These are phyloP conservation scores for Adoxophyes honmai DNA, from an alignment of 1,140 invertebrate species.

Conservation along the genomic window DNA sequence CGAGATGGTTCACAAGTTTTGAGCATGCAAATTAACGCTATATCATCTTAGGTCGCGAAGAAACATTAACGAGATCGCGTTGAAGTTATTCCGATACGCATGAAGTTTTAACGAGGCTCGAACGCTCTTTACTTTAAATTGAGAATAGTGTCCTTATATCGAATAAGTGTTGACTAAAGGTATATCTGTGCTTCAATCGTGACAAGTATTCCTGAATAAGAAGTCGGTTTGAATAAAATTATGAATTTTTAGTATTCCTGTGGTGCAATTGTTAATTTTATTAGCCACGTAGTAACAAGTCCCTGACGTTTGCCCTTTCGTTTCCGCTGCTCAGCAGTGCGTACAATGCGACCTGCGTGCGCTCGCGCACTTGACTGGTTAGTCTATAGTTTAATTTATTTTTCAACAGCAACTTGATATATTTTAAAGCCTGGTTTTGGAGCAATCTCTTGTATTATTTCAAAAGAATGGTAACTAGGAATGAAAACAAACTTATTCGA, in stretches of 20 bases:
- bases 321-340: slow-evolving; percentile 27
- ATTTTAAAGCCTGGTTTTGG: too few relatives aligned
- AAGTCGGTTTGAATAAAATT: too few relatives aligned
- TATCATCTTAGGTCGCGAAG: slow-evolving; percentile 27
- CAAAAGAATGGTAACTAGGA: too few relatives aligned
- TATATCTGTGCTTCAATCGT: too few relatives aligned
- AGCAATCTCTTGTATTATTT: too few relatives aligned
- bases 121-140: slow-evolving; percentile 4
- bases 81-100: slow-evolving; percentile 32
- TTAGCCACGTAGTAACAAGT: slow-evolving; percentile 4
- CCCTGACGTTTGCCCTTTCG: slow-evolving; percentile 20
- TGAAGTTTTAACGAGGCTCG: slow-evolving; percentile 42
- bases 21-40: slow-evolving; percentile 29
- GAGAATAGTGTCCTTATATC: slow-evolving; percentile 7
- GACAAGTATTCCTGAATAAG: too few relatives aligned
- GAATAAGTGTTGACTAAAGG: neutral
- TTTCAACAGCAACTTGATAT: too few relatives aligned
- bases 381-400: slow-evolving; percentile 8
- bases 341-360: slow-evolving; percentile 43
- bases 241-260: too few relatives aligned
- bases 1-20: slow-evolving; percentile 10
- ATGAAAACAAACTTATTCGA: too few relatives aligned
- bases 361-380: slow-evolving; percentile 33
- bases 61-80: slow-evolving; percentile 31
- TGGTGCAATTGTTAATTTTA: too few relatives aligned